Conservation (phyloP, 35 echinoderm and acorn worm species). For the Ophiothrix spiculata region DNA sequence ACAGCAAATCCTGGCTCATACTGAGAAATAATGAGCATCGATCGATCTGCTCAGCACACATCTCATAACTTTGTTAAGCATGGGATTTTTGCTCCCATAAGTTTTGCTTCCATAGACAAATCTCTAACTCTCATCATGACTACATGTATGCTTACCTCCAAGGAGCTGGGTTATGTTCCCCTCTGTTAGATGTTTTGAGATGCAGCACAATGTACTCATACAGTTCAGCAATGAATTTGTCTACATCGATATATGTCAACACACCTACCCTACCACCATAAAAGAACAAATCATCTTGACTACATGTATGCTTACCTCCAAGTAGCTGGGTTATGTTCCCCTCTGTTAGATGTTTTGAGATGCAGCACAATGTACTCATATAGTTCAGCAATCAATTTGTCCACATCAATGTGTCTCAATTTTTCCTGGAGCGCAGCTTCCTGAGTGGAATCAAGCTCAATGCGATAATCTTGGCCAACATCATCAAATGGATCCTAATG, state of each 20-base stretch:
- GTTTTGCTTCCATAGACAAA: too few species aligned
- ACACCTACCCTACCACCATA: too few species aligned
- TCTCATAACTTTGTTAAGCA: too few species aligned
- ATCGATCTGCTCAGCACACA: too few species aligned
- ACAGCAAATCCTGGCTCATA: too few species aligned
- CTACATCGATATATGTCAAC: not conserved
- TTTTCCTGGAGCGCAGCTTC: not conserved
- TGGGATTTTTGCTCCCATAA: too few species aligned
- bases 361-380: not conserved
- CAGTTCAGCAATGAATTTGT: not conserved
- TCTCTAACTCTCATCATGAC: too few species aligned
- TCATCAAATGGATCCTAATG: constrained; percentile 10
- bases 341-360: not conserved
- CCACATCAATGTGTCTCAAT: not conserved
- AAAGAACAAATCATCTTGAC: too few species aligned
- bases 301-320: constrained; percentile 2
- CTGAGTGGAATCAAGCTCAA: not conserved
- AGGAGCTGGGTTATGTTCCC: not conserved
- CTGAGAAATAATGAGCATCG: too few species aligned
- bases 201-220: not conserved
- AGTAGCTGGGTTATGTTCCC: not conserved
- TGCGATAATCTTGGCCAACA: not conserved
- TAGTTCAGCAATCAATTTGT: not conserved
- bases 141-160: constrained; percentile 2
- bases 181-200: not conserved